These are phyloP conservation scores for Oligia fasciuncula DNA, from an alignment of 2,888 invertebrate genomes.

Conservation along the genomic window DNA sequence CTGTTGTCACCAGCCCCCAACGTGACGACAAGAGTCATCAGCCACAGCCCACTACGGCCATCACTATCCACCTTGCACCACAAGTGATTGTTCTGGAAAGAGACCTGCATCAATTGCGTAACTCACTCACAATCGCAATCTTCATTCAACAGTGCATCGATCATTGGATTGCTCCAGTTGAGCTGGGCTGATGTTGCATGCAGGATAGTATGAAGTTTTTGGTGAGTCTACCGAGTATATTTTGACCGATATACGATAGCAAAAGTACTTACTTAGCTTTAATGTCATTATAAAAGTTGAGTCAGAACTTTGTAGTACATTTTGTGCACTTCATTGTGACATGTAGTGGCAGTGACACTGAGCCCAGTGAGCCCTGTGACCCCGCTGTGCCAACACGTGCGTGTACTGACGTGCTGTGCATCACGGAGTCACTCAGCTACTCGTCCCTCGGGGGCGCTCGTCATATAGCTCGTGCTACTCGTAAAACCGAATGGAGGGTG, in stretches of 20 bases:
- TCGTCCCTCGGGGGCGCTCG: neutral
- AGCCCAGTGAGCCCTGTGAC: neutral
- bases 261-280: neutral
- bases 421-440: neutral
- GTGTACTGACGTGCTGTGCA: neutral
- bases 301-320: neutral
- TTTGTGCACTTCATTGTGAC: neutral
- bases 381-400: too few species aligned
- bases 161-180: neutral
- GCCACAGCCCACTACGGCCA: neutral
- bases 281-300: neutral
- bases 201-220: neutral
- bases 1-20: conserved; percentile 12
- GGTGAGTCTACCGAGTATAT: neutral
- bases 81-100: neutral
- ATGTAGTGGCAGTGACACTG: neutral
- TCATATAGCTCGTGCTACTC: neutral
- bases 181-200: neutral
- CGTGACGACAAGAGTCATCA: conserved; percentile 15
- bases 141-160: neutral
- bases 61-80: neutral
- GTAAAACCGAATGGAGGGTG: conserved; percentile 1
- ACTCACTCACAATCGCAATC: neutral
- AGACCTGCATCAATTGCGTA: neutral
- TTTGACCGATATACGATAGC: neutral